Evolutionary conservation across 1,140 invertebrate genomes (phyloP).

Genomic region (Globodera rostochiensis): DNA sequence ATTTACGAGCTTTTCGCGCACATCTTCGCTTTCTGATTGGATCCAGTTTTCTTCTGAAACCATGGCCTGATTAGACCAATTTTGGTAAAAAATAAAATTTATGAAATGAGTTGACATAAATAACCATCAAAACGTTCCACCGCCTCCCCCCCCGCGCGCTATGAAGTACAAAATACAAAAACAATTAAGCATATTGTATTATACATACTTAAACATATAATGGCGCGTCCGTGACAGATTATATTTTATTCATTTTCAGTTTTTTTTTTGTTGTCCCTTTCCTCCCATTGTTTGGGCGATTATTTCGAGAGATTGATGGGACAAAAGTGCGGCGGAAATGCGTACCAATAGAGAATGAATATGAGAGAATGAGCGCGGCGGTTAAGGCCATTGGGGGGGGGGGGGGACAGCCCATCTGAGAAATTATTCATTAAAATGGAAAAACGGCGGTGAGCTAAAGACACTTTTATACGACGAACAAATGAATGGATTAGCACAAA

Average conservation of each 20-base stretch:
- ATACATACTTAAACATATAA: too few relatives aligned
- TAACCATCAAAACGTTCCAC: too few relatives aligned
- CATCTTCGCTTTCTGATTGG: neutral
- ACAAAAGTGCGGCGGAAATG: neutral
- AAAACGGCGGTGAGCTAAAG: too few relatives aligned
- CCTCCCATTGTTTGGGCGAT: neutral
- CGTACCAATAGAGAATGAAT: neutral
- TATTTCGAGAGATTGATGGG: conserved; percentile 1
- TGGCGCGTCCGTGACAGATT: neutral
- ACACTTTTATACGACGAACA: too few relatives aligned
- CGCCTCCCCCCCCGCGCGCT: too few relatives aligned
- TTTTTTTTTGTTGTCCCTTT: neutral
- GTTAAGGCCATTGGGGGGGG: neutral
- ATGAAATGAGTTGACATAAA: too few relatives aligned
- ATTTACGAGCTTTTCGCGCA: neutral
- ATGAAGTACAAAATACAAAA: neutral
- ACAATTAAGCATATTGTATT: too few relatives aligned
- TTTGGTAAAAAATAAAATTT: too few relatives aligned
- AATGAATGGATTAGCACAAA: too few relatives aligned
- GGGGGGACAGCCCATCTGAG: neutral
- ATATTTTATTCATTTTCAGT: neutral
- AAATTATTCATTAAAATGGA: too few relatives aligned
- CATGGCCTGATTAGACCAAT: too few relatives aligned
- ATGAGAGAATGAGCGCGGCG: neutral
- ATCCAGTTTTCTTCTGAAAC: neutral